Conservation (phyloP, 2,888 invertebrate species). For the Ametastegia equiseti region DNA sequence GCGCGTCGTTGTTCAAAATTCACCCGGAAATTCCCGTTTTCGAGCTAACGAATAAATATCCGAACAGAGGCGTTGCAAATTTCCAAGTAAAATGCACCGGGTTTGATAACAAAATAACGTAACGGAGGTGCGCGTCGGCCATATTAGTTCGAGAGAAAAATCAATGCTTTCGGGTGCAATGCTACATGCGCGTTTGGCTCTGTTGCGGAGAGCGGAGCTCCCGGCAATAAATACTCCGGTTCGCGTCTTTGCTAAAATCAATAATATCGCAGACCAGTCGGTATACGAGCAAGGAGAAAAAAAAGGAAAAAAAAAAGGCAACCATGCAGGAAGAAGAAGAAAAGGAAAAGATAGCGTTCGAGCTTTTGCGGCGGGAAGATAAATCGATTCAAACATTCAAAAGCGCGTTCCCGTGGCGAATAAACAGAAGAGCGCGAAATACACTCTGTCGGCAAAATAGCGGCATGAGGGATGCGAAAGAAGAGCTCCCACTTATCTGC, state of each 20-base stretch:
- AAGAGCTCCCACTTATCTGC: not conserved
- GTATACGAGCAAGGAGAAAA: not conserved
- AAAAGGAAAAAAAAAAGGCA: not conserved
- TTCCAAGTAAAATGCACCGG: constrained; percentile 13
- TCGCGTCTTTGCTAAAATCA: constrained; percentile 54
- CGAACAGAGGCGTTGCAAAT: not conserved
- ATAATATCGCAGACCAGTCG: constrained; percentile 50
- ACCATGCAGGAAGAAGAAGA: not conserved
- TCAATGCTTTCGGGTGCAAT: constrained; percentile 64
- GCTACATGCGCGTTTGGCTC: constrained; percentile 67
- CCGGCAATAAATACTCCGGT: constrained; percentile 50
- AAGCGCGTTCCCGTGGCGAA: not conserved
- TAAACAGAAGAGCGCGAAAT: not conserved
- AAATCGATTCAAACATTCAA: not conserved
- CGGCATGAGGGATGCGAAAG: not conserved
- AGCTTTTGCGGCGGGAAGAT: not conserved
- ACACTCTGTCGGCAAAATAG: constrained; percentile 12
- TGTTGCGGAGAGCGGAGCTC: constrained; percentile 48
- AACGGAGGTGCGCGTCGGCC: constrained; percentile 66
- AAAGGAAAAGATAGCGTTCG: not conserved
- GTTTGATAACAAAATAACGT: constrained; percentile 69
- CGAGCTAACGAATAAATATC: not conserved
- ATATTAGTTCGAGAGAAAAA: constrained; percentile 66
- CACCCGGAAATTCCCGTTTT: not conserved
- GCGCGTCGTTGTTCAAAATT: not conserved